A percentile compares a stretch with the other conserved stretches of the same genome.
Conservation (phyloP, 2,888 invertebrate species). For the Watsonalla cultraria region DNA sequence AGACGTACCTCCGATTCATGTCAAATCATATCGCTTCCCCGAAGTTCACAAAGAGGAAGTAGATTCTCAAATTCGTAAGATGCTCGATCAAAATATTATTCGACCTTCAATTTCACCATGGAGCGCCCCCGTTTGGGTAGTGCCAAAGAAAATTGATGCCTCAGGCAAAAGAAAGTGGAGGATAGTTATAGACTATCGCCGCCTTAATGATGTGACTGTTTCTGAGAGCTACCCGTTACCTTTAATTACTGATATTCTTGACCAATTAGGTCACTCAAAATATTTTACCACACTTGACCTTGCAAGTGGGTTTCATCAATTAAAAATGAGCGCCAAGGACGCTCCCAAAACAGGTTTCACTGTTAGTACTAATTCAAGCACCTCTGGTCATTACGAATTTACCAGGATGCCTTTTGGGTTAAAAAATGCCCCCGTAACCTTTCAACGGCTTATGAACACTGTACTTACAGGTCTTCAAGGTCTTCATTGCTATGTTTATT, state of each 20-base stretch:
- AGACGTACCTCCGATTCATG: slow-evolving; percentile 23
- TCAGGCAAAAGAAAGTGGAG: neutral
- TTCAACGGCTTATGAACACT: neutral
- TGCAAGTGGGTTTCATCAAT: no score
- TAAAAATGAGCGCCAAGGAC: slow-evolving; percentile 10
- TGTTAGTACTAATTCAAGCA: no score
- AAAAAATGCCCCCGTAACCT: neutral
- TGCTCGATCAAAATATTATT: slow-evolving; percentile 23
- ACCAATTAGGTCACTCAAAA: slow-evolving; percentile 2
- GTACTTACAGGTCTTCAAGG: neutral
- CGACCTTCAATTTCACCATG: slow-evolving; percentile 17
- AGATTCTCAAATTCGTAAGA: slow-evolving; percentile 18
- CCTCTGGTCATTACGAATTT: slow-evolving; percentile 25
- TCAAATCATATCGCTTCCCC: slow-evolving; percentile 31
- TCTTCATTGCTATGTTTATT: neutral
- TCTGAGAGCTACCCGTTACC: neutral
- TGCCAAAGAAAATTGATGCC: slow-evolving; percentile 19
- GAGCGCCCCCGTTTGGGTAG: no score
- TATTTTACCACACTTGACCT: slow-evolving; percentile 22
- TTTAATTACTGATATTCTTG: neutral
- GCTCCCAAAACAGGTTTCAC: slow-evolving; percentile 27
- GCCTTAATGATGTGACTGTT: neutral
- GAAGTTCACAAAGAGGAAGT: slow-evolving; percentile 27
- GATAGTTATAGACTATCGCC: neutral
- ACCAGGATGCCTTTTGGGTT: neutral